Conservation (phyloP, 2,888 invertebrate genomes). For the Perdita meconis region DNA sequence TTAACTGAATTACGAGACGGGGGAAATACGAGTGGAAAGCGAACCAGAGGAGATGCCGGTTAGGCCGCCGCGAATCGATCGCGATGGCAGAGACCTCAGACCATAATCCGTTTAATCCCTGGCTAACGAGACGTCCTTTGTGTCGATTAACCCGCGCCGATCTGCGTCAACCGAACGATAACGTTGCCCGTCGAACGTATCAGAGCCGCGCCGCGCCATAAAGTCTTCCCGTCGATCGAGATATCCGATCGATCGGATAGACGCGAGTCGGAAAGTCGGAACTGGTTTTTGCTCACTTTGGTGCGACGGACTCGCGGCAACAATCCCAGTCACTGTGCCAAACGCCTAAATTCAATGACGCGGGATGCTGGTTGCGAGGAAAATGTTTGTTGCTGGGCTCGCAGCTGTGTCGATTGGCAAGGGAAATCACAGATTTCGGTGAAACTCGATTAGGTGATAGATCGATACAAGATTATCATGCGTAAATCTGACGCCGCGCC, state of each 20-base stretch:
- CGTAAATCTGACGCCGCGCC: no score
- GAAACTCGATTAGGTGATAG: no score
- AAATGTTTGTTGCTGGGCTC: no score
- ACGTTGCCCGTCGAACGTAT: slow-evolving; percentile 48
- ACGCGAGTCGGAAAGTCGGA: slow-evolving; percentile 53
- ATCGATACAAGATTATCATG: no score
- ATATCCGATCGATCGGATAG: slow-evolving; percentile 44
- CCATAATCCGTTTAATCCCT: slow-evolving; percentile 80
- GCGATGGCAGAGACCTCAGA: slow-evolving; percentile 61
- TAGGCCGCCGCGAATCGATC: slow-evolving; percentile 59
- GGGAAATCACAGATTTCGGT: no score
- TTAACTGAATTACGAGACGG: slow-evolving; percentile 61
- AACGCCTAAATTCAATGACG: slow-evolving; percentile 57
- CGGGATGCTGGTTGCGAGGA: no score
- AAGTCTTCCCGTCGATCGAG: slow-evolving; percentile 58
- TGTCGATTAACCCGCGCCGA: slow-evolving; percentile 73
- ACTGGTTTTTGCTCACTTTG: slow-evolving; percentile 49
- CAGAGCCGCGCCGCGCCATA: slow-evolving; percentile 58
- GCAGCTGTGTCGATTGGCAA: no score
- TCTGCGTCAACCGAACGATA: slow-evolving; percentile 60
- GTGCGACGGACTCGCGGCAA: slow-evolving; percentile 30
- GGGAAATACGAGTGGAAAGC: slow-evolving; percentile 46
- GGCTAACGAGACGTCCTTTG: slow-evolving; percentile 79
- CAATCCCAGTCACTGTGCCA: slow-evolving; percentile 54
- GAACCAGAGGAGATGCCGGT: slow-evolving; percentile 20